These are phyloP conservation scores for Athripsodes cinereus DNA, from an alignment of 2,888 invertebrate genomes.

Conservation along the genomic window DNA sequence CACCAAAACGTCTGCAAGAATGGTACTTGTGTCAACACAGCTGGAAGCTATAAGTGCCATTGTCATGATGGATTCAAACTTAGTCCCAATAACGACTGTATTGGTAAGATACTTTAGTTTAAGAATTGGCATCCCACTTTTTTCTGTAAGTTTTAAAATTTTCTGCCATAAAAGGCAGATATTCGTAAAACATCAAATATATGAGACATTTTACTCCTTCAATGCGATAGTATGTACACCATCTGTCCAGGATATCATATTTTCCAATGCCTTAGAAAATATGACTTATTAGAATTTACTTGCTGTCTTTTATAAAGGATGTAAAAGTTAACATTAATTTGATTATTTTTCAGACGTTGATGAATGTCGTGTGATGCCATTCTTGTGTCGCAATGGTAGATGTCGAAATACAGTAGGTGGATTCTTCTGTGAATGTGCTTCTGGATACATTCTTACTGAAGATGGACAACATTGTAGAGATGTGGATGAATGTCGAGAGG, in stretches of 20 bases:
- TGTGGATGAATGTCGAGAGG: constrained; percentile 71
- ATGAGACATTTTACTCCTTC: too few species aligned
- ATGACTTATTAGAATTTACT: too few species aligned
- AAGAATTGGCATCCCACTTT: too few species aligned
- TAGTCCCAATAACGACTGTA: constrained; percentile 72
- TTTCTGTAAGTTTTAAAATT: too few species aligned
- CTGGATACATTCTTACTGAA: constrained; percentile 66
- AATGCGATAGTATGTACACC: too few species aligned
- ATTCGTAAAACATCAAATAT: too few species aligned
- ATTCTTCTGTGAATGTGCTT: constrained; percentile 74
- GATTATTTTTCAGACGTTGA: constrained; percentile 57
- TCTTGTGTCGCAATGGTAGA: constrained; percentile 79
- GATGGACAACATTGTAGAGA: constrained; percentile 76
- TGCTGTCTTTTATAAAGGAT: too few species aligned
- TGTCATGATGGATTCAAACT: constrained; percentile 73
- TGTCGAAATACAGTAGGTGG: constrained; percentile 76
- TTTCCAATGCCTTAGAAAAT: too few species aligned
- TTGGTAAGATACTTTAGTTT: too few species aligned
- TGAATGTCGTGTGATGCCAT: constrained; percentile 78
- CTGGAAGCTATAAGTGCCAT: constrained; percentile 66
- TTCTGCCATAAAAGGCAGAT: too few species aligned
- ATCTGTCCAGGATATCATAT: too few species aligned
- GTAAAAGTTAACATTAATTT: background rate
- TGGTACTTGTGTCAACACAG: constrained; percentile 66
- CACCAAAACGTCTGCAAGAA: constrained; percentile 72